A percentile compares a stretch with the other conserved stretches of the same genome.
Conservation (phyloP, 2,888 invertebrate species). For the Anaspis maculata region DNA sequence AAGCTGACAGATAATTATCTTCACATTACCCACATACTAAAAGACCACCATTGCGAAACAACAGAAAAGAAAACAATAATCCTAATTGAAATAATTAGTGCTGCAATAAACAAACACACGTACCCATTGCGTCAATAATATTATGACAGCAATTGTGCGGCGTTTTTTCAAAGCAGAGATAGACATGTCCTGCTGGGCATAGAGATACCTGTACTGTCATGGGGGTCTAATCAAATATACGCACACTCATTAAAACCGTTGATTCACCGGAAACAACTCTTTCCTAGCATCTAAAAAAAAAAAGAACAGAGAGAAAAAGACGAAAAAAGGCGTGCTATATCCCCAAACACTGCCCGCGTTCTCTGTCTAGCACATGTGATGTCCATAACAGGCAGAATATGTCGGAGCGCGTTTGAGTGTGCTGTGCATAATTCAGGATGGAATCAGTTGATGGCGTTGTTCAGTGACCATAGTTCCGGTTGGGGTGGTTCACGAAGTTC, state of each 20-base stretch:
- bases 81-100: too few species aligned
- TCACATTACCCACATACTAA: too few species aligned
- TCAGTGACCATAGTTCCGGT: slow-evolving; percentile 21
- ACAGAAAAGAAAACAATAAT: too few species aligned
- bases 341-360: slow-evolving; percentile 7
- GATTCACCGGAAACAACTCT: slow-evolving; percentile 31
- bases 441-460: slow-evolving; percentile 10
- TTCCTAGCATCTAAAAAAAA: slow-evolving; percentile 24
- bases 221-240: slow-evolving; percentile 19
- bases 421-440: slow-evolving; percentile 7
- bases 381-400: slow-evolving; percentile 3
- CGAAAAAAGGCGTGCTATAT: slow-evolving; percentile 15
- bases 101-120: too few species aligned
- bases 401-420: slow-evolving; percentile 7
- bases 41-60: too few species aligned
- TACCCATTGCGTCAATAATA: too few species aligned
- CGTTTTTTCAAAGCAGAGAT: neutral
- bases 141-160: too few species aligned
- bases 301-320: too few species aligned
- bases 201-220: slow-evolving; percentile 1
- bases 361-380: slow-evolving; percentile 4
- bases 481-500: slow-evolving; percentile 18
- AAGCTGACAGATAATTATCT: too few species aligned
- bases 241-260: slow-evolving; percentile 23
- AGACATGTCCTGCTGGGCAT: neutral